A percentile compares a stretch with the other conserved stretches of the same genome.
phyloP scores from a whole-genome alignment of 2,888 invertebrate genomes.

The Apodemia duryi region DNA sequence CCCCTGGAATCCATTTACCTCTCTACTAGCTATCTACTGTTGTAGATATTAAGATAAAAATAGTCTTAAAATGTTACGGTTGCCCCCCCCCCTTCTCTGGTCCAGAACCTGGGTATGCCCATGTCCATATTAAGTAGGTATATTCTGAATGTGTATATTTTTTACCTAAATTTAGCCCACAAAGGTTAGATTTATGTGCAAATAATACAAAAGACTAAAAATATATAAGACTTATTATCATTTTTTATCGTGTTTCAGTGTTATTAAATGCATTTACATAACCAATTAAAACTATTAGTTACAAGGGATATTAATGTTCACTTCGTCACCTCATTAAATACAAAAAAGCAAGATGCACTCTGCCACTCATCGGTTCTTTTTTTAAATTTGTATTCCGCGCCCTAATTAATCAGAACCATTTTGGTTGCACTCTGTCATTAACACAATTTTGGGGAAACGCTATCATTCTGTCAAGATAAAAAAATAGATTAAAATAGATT shows the following conservation, averaged over 20 bases:
- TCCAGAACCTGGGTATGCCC: too few relatives aligned
- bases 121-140: too few relatives aligned
- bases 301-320: constrained; percentile 9
- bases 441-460: constrained; percentile 60
- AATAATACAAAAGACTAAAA: too few relatives aligned
- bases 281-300: constrained; percentile 13
- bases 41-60: too few relatives aligned
- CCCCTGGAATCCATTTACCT: too few relatives aligned
- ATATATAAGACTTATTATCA: too few relatives aligned
- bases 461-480: constrained; percentile 61
- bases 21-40: too few relatives aligned
- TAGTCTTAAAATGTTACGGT: too few relatives aligned
- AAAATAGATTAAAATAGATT: constrained; percentile 11
- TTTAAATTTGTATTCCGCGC: constrained; percentile 19
- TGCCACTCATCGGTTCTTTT: constrained; percentile 19
- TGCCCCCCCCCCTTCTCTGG: too few relatives aligned
- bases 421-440: constrained; percentile 64
- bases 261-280: neutral
- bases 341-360: constrained; percentile 19
- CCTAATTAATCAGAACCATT: constrained; percentile 52
- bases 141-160: too few relatives aligned
- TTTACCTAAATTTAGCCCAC: too few relatives aligned
- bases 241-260: constrained; percentile 23
- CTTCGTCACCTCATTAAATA: constrained; percentile 20
- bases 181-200: too few relatives aligned